These are phyloP conservation scores for Venusia cambrica DNA, from an alignment of 2,888 invertebrate species.

Conservation along the genomic window DNA sequence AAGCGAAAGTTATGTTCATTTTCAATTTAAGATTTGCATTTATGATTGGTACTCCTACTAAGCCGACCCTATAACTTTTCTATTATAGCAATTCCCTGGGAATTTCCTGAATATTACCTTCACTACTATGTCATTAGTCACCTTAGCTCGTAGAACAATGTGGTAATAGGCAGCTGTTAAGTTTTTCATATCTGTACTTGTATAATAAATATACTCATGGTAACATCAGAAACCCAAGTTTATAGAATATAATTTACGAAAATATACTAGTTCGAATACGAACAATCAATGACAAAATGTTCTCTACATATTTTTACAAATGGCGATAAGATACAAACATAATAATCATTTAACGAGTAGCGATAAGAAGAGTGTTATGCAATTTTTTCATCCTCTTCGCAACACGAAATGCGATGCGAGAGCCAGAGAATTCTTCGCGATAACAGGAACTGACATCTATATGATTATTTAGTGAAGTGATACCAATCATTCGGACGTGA, in stretches of 20 bases:
- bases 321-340: conserved; percentile 43
- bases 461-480: too few species aligned
- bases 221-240: too few species aligned
- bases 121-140: conserved; percentile 4
- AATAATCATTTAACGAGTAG: conserved; percentile 25
- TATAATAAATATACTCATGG: too few species aligned
- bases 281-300: conserved; percentile 32
- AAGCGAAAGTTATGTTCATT: conserved; percentile 34
- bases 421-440: too few species aligned
- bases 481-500: too few species aligned
- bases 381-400: conserved; percentile 29
- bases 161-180: conserved; percentile 3
- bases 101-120: conserved; percentile 14
- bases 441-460: too few species aligned
- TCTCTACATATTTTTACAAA: conserved; percentile 35
- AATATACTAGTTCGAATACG: too few species aligned
- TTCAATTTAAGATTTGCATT: conserved; percentile 25
- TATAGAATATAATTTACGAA: too few species aligned
- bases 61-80: too few species aligned
- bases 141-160: conserved; percentile 2
- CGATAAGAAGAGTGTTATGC: conserved; percentile 43
- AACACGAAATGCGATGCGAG: too few species aligned
- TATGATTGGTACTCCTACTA: conserved; percentile 3
- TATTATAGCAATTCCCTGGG: conserved; percentile 19
- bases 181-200: conserved; percentile 4